Evolutionary conservation across 2,888 invertebrate genomes (phyloP).

Genomic region (Ophioninae sp.): DNA sequence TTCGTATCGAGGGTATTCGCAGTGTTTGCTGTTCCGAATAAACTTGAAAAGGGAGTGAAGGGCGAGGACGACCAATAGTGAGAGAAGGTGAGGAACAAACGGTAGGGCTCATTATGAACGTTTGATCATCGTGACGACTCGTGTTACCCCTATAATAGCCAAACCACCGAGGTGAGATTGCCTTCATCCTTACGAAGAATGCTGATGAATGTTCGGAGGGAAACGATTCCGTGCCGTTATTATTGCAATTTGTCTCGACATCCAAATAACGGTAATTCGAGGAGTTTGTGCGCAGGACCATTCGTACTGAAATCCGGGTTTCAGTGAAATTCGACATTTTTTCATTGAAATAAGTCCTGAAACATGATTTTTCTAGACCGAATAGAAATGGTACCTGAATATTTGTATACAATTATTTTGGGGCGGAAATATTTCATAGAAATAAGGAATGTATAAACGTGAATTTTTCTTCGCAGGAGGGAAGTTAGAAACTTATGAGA

Average conservation of each 20-base stretch:
- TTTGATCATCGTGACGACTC: conserved; percentile 19
- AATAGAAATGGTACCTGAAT: no score
- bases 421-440: no score
- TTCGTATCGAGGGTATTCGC: conserved; percentile 24
- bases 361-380: no score
- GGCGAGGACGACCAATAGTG: neutral
- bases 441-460: no score
- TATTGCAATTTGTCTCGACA: neutral
- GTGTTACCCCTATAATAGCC: neutral
- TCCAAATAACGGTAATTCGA: neutral
- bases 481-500: no score
- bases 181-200: neutral
- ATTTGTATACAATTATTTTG: no score
- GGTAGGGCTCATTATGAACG: conserved; percentile 15
- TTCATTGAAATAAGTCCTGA: neutral
- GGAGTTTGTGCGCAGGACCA: neutral
- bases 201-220: neutral
- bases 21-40: conserved; percentile 1
- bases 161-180: conserved; percentile 19
- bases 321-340: neutral
- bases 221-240: neutral
- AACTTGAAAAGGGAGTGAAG: neutral
- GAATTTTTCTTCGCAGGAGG: no score
- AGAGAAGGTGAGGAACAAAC: neutral
- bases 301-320: neutral